Evolutionary conservation across 2,113 vertebrate genomes (phyloP).

Genomic region (Brachyhypopomus occidentalis): DNA sequence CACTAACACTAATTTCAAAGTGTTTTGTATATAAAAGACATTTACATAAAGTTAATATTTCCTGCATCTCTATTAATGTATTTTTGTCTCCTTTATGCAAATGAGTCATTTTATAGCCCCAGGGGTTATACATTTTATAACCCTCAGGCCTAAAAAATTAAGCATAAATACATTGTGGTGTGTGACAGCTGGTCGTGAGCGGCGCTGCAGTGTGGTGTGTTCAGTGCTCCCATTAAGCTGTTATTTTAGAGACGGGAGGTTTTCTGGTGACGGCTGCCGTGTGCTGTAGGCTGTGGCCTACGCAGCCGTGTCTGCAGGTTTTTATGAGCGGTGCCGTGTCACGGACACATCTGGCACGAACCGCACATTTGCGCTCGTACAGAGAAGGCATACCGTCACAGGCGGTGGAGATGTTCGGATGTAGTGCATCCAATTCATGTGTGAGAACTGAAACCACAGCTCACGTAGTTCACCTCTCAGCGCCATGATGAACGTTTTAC

Average conservation of each 20-base stretch:
- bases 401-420: background rate
- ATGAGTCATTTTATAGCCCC: background rate
- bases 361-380: conserved; percentile 24
- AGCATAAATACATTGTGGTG: background rate
- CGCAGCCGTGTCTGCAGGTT: conserved; percentile 2
- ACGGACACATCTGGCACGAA: conserved; percentile 45
- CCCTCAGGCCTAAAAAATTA: background rate
- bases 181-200: background rate
- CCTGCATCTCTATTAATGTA: background rate
- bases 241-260: background rate
- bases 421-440: background rate
- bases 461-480: background rate
- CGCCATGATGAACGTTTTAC: background rate
- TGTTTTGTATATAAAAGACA: too few species aligned
- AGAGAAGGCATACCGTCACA: conserved; percentile 9
- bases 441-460: background rate
- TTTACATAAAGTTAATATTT: too few species aligned
- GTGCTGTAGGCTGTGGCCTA: background rate
- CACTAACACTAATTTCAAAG: too few species aligned
- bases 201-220: background rate
- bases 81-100: background rate
- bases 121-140: background rate
- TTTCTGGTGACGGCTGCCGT: background rate
- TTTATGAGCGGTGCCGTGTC: conserved; percentile 10
- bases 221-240: background rate